These are phyloP conservation scores for Dicroscelio sp. DNA, from an alignment of 2,888 invertebrate species.

Conservation along the genomic window DNA sequence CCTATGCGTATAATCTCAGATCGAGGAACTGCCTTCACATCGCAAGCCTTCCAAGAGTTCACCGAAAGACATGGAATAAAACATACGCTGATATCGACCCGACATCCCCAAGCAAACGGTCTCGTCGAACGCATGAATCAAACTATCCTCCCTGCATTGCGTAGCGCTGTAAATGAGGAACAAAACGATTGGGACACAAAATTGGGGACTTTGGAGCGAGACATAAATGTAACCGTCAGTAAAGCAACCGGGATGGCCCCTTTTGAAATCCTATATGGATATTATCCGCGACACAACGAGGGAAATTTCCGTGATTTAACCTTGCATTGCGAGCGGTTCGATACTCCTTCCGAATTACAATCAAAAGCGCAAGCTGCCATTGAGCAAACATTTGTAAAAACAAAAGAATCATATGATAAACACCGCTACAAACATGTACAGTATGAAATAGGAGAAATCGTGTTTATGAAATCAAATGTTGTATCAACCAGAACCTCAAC, in stretches of 20 bases:
- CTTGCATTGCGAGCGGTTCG: too few species aligned
- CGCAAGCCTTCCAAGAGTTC: neutral
- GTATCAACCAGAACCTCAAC: too few species aligned
- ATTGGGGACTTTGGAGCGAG: neutral
- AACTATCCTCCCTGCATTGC: slow-evolving; percentile 36
- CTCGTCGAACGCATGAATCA: too few species aligned
- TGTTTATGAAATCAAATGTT: too few species aligned
- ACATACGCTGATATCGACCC: slow-evolving; percentile 5
- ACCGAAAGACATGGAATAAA: slow-evolving; percentile 1
- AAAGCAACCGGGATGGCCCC: neutral
- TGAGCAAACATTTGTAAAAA: too few species aligned
- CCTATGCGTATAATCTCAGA: slow-evolving; percentile 9
- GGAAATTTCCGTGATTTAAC: too few species aligned
- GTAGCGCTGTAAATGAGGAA: neutral
- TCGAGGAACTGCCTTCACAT: slow-evolving; percentile 16
- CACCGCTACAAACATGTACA: too few species aligned
- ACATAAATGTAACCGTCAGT: neutral
- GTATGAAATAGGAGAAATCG: too few species aligned
- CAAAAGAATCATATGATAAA: too few species aligned
- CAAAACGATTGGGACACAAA: slow-evolving; percentile 32
- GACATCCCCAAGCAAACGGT: slow-evolving; percentile 36
- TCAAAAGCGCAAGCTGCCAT: too few species aligned
- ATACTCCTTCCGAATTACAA: too few species aligned
- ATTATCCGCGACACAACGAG: too few species aligned
- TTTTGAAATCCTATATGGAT: slow-evolving; percentile 21